Conservation (phyloP, 1,140 invertebrate species). For the Drosophila bocqueti region DNA sequence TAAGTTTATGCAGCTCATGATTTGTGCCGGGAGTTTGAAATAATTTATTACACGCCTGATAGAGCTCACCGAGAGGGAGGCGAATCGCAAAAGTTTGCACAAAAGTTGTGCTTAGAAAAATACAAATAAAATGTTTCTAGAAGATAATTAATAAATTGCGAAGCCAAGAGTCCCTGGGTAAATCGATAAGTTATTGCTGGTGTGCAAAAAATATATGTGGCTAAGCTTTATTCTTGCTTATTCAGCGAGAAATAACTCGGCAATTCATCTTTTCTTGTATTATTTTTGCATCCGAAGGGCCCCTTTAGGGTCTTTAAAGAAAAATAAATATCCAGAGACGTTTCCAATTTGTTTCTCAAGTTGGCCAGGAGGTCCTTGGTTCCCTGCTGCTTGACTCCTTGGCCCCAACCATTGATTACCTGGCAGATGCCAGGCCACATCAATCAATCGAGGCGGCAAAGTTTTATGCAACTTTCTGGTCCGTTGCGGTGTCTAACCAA, state of each 20-base stretch:
- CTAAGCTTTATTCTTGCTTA: slow-evolving; percentile 11
- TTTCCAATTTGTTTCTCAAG: slow-evolving; percentile 28
- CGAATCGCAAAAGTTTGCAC: slow-evolving; percentile 9
- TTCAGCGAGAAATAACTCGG: slow-evolving; percentile 21
- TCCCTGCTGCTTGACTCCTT: neutral
- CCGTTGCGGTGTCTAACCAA: slow-evolving; percentile 63
- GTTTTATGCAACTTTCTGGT: slow-evolving; percentile 61
- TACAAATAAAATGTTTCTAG: slow-evolving; percentile 33
- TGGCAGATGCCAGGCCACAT: slow-evolving; percentile 52
- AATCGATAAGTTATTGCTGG: slow-evolving; percentile 29
- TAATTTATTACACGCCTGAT: slow-evolving; percentile 51
- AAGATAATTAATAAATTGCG: slow-evolving; percentile 34
- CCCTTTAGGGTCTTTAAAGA: slow-evolving; percentile 16
- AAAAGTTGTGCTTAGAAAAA: slow-evolving; percentile 26
- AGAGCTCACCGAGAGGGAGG: neutral
- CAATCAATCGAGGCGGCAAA: slow-evolving; percentile 68
- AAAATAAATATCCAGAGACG: slow-evolving; percentile 51
- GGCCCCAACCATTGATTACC: slow-evolving; percentile 37
- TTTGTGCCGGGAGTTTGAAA: slow-evolving; percentile 40
- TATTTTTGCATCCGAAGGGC: slow-evolving; percentile 21
- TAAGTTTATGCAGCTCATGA: slow-evolving; percentile 54
- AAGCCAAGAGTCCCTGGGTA: neutral
- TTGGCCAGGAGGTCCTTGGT: slow-evolving; percentile 20
- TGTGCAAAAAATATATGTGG: neutral
- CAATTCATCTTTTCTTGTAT: neutral